These are phyloP conservation scores for Frieseomelitta varia DNA, from an alignment of 1,140 invertebrate genomes.

Conservation along the genomic window DNA sequence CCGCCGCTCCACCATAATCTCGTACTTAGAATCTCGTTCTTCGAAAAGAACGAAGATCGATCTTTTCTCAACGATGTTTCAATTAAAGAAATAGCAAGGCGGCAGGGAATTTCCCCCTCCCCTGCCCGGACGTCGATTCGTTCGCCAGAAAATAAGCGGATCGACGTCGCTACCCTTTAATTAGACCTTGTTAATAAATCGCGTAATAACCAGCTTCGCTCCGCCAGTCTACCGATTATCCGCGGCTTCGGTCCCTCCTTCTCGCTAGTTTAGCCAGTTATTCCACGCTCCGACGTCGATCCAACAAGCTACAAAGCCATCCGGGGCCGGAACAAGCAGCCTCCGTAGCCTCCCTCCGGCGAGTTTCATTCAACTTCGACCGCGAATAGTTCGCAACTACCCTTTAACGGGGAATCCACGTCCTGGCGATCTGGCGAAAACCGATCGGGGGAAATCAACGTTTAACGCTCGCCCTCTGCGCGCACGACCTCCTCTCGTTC, in stretches of 20 bases:
- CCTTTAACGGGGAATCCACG: not conserved
- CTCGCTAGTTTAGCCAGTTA: not conserved
- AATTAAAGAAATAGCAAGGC: no score
- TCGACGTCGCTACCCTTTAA: slow-evolving; percentile 15
- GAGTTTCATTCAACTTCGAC: slow-evolving; percentile 10
- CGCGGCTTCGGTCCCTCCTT: not conserved
- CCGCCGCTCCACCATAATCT: no score
- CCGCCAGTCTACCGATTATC: not conserved
- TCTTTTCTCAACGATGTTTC: no score
- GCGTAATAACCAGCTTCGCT: slow-evolving; percentile 14
- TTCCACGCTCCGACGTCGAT: not conserved
- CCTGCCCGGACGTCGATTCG: no score
- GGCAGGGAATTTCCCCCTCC: no score
- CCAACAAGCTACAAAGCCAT: not conserved
- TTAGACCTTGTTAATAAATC: slow-evolving; percentile 41
- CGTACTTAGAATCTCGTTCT: no score
- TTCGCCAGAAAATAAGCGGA: not conserved
- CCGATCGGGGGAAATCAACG: not conserved
- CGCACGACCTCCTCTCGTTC: not conserved
- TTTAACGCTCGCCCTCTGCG: not conserved
- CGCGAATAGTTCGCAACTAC: not conserved
- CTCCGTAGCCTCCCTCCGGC: not conserved
- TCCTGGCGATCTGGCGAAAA: not conserved
- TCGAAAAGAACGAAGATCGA: no score
- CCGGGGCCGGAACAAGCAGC: not conserved